These are phyloP conservation scores for Entomyzon cyanotis DNA, from an alignment of 2,113 vertebrate genomes.

Conservation along the genomic window DNA sequence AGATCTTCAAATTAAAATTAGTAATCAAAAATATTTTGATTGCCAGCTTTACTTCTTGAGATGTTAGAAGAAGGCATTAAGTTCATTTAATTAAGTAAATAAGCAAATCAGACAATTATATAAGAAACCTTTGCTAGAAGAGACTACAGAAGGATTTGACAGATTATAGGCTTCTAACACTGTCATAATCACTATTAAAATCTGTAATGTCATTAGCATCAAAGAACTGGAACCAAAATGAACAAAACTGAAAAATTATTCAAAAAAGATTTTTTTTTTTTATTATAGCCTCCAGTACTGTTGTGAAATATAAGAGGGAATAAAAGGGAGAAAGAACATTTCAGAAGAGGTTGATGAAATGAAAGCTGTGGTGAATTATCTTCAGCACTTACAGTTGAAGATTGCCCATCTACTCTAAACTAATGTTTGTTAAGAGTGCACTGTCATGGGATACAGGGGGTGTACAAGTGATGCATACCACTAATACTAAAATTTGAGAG, in stretches of 20 bases:
- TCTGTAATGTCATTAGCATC: constrained; percentile 17
- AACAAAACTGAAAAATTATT: not conserved
- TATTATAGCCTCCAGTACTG: not conserved
- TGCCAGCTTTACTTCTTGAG: not conserved
- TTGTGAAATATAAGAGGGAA: not conserved
- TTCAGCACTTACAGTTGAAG: not conserved
- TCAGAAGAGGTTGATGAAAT: not conserved
- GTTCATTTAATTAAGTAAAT: not conserved
- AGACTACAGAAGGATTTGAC: constrained; percentile 7
- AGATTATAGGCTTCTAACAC: constrained; percentile 38
- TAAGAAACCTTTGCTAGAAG: not conserved
- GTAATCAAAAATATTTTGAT: not conserved
- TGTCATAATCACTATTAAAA: constrained; percentile 20
- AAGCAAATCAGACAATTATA: not conserved
- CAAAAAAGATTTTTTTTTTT: not conserved
- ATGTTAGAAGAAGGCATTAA: not conserved
- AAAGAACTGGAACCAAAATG: not conserved
- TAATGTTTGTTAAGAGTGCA: not conserved
- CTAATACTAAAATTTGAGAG: not conserved
- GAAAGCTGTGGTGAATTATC: not conserved
- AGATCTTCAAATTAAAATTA: not conserved
- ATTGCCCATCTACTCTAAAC: not conserved
- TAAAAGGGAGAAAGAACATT: not conserved
- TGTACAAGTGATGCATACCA: not conserved
- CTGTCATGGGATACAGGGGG: not conserved